Base-by-base conservation (phyloP, 2,113 vertebrate genomes). In the Spizaetus ornatus region DNA sequence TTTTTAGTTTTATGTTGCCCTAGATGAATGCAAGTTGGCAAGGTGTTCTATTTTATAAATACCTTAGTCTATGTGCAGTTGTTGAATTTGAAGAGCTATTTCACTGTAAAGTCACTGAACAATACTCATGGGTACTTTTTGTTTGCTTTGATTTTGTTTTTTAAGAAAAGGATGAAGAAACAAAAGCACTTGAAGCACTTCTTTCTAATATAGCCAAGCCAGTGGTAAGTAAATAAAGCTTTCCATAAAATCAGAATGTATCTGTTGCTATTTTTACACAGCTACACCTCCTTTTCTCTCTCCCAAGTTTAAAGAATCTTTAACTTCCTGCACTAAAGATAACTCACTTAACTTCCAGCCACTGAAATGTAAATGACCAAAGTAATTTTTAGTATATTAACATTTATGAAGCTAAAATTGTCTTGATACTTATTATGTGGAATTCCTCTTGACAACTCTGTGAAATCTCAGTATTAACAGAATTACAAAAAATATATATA, bases 91-190 rank as follows among this genome's bases (percentile, higher is more conserved):
- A 79, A 82, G 66, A 92, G 42, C 3, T 90, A 0, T 73, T 96
- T 96, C 59, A 52, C 22, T 84, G 43, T 94, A 21, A 93, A 90
- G 40, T 79, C 38, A 42, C 76, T 82, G 55, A 47, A 55, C 29
- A 42, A 45, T 96, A 90, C 88, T 97, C 69, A 95, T 83, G 61
- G 43, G 14, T 83, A 55, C 62, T 78, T 90, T 38, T 86, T 82
- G 61, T 95, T 86, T 82, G 77, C 83, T 96, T 86, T 82, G 69
- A 62, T 93, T 79, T 97, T 90, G 59, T 78, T 97, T 97, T 96
- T 97, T 77, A 95, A 99, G 99, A 99, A 97, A 98, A 99, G 95
- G 98, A 99, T 97, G 98, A 99, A 97, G 99, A 99, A 96, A 98
- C 98, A 55, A 98, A 98, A 98, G 99, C 98, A 95, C 96, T 99